A percentile compares a stretch with the other conserved stretches of the same genome.
phyloP scores from a whole-genome alignment of 1,140 invertebrate species.

The Probaryconus sp. region DNA sequence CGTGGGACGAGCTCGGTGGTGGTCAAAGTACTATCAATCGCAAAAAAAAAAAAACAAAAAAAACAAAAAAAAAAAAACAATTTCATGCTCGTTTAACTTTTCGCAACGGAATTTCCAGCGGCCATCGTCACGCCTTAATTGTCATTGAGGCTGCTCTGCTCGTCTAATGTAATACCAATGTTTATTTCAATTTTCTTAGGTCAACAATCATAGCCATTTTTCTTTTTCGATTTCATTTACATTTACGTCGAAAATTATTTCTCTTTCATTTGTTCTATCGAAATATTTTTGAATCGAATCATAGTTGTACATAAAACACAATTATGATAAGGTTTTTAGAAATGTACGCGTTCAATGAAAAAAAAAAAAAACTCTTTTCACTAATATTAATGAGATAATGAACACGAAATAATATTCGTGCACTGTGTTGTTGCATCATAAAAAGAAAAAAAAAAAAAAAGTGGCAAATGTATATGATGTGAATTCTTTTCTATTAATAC shows the following conservation, averaged over 20 bases:
- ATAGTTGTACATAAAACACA: no score
- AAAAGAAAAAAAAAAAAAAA: no score
- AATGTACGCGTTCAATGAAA: no score
- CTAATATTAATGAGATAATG: no score
- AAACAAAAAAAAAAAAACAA: no score
- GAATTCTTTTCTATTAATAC: background rate
- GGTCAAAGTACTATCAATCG: constrained; percentile 36
- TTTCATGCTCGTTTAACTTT: constrained; percentile 63
- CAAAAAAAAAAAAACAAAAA: constrained; percentile 61
- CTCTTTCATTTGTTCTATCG: constrained; percentile 2
- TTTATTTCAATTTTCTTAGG: constrained; percentile 56
- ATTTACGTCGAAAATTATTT: background rate
- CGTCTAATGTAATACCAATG: constrained; percentile 21
- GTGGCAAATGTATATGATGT: background rate
- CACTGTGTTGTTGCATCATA: no score
- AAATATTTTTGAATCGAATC: background rate
- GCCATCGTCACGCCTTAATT: constrained; percentile 66
- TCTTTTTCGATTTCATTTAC: constrained; percentile 35
- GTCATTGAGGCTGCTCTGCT: constrained; percentile 63
- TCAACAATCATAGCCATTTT: constrained; percentile 25
- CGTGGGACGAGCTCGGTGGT: constrained; percentile 34
- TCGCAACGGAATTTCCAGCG: constrained; percentile 63
- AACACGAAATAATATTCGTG: no score
- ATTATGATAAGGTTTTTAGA: no score
- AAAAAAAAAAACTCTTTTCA: no score